phyloP scores from a whole-genome alignment of 2,888 invertebrate species.

The Ophioninae sp. region DNA sequence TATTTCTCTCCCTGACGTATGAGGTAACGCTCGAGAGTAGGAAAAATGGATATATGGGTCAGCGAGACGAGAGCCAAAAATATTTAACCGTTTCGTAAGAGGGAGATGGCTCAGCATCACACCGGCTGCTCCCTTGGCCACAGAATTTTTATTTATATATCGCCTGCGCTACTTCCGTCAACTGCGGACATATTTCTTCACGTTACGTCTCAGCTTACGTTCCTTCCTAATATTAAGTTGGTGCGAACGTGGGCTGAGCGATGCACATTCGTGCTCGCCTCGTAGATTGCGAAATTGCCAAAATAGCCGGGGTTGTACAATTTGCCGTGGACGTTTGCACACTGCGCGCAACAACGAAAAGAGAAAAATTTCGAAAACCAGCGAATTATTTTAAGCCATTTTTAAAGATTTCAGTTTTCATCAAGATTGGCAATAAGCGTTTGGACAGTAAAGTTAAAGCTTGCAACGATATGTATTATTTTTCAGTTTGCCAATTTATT shows the following conservation, averaged over 20 bases:
- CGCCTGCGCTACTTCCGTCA: constrained; percentile 53
- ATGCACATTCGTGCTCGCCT: not conserved
- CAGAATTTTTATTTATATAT: constrained; percentile 58
- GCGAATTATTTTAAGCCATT: too few relatives aligned
- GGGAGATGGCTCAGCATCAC: constrained; percentile 16
- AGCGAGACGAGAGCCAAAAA: constrained; percentile 57
- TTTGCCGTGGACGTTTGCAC: not conserved
- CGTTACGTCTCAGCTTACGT: not conserved
- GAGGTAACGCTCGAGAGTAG: constrained; percentile 41
- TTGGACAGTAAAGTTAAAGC: too few relatives aligned
- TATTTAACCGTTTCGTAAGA: constrained; percentile 56
- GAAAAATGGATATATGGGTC: constrained; percentile 48
- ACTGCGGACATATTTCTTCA: constrained; percentile 29
- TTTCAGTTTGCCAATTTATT: too few relatives aligned
- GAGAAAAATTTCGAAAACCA: not conserved
- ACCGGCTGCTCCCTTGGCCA: constrained; percentile 33
- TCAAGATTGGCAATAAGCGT: too few relatives aligned
- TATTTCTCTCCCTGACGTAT: constrained; percentile 5
- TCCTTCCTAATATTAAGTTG: not conserved
- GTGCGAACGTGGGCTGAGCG: not conserved
- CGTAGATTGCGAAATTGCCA: not conserved
- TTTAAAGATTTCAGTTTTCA: too few relatives aligned
- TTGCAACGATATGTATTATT: too few relatives aligned
- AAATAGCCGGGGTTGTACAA: not conserved
- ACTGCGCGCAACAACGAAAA: not conserved